Evolutionary conservation across 2,888 invertebrate species (phyloP).

Genomic region (Rugalucina vietnamica): DNA sequence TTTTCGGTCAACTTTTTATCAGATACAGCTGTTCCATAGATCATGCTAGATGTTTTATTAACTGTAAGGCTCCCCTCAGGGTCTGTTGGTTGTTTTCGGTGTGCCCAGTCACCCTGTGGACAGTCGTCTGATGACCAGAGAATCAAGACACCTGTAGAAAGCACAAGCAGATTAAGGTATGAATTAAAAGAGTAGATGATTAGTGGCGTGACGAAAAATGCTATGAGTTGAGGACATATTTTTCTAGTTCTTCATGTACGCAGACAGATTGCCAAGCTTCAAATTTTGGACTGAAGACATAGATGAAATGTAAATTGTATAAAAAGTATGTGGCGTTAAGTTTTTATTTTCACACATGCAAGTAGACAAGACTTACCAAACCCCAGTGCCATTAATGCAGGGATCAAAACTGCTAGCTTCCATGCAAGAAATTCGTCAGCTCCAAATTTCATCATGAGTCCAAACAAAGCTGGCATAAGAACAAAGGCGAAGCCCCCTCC

Average conservation of each 20-base stretch:
- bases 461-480: constrained; percentile 36
- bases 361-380: constrained; percentile 8
- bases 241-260: no score
- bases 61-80: no score
- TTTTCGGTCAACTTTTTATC: no score
- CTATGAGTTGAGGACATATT: no score
- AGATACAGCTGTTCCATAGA: not conserved
- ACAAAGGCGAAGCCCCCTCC: constrained; percentile 15
- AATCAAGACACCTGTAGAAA: constrained; percentile 20
- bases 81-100: constrained; percentile 19
- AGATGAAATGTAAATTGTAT: no score
- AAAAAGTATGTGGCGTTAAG: no score
- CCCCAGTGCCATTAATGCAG: not conserved
- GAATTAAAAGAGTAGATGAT: no score
- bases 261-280: no score
- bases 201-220: no score
- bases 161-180: no score
- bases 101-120: constrained; percentile 47
- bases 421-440: constrained; percentile 13
- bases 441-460: constrained; percentile 24
- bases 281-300: no score
- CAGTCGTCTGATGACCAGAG: constrained; percentile 51
- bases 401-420: constrained; percentile 23
- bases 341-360: no score
- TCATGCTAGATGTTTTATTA: not conserved